Conservation (phyloP, 30 jellyfish, hydroid and myxozoan genomes). For the Pseudorhiza aurosa region DNA sequence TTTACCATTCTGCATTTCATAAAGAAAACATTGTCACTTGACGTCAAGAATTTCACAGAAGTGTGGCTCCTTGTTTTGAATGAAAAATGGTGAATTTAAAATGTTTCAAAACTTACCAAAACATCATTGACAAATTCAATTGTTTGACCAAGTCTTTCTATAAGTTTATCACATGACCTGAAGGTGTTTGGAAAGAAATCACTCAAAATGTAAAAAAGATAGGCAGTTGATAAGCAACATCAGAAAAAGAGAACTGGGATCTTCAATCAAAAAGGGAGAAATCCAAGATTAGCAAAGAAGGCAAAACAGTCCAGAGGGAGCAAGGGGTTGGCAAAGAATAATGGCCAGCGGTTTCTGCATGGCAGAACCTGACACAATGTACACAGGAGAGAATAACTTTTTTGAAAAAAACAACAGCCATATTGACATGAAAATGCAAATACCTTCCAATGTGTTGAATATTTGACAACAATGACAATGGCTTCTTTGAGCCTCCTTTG, state of each 20-base stretch:
- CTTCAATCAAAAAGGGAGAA: too few relatives aligned
- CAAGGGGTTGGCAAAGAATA: too few relatives aligned
- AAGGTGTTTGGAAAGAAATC: too few relatives aligned
- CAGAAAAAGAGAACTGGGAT: too few relatives aligned
- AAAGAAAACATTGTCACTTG: neutral
- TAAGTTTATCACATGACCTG: slow-evolving; percentile 84
- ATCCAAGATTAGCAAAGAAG: too few relatives aligned
- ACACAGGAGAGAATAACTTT: too few relatives aligned
- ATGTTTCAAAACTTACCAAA: slow-evolving; percentile 57
- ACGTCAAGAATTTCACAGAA: neutral
- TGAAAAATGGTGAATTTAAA: neutral
- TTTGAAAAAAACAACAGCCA: neutral
- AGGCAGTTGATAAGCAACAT: too few relatives aligned
- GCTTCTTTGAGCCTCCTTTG: slow-evolving; percentile 98
- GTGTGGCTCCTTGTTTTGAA: neutral
- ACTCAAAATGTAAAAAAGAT: too few relatives aligned
- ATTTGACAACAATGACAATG: slow-evolving; percentile 66
- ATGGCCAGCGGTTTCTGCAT: too few relatives aligned
- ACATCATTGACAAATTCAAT: slow-evolving; percentile 86
- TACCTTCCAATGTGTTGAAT: slow-evolving; percentile 93
- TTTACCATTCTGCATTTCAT: slow-evolving; percentile 72
- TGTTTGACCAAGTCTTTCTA: slow-evolving; percentile 79
- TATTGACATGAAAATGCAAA: neutral
- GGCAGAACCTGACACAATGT: too few relatives aligned
- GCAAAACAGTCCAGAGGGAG: too few relatives aligned